These are phyloP conservation scores for Tribolium madens DNA, from an alignment of 1,140 invertebrate genomes.

Conservation along the genomic window DNA sequence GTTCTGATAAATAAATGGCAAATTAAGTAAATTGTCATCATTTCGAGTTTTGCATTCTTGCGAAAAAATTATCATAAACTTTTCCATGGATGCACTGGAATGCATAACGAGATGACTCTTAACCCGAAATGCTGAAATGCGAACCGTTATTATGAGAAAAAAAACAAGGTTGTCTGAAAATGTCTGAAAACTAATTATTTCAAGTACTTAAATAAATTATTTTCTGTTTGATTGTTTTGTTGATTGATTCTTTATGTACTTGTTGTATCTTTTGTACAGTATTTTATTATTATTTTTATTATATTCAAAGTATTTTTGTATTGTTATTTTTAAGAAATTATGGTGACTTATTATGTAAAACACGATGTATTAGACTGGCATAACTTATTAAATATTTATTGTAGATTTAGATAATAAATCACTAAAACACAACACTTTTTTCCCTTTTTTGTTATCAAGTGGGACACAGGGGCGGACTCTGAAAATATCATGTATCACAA, in stretches of 20 bases:
- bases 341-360: constrained; percentile 39
- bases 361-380: constrained; percentile 42
- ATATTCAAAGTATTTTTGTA: constrained; percentile 47
- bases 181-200: background rate
- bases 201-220: constrained; percentile 36
- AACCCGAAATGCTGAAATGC: constrained; percentile 34
- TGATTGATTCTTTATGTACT: constrained; percentile 41
- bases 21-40: constrained; percentile 46
- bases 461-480: background rate
- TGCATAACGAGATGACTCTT: constrained; percentile 47
- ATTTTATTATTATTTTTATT: constrained; percentile 51
- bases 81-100: constrained; percentile 46
- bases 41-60: constrained; percentile 34
- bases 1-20: constrained; percentile 44
- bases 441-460: background rate
- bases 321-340: constrained; percentile 52
- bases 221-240: constrained; percentile 48
- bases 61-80: constrained; percentile 46
- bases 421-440: constrained; percentile 10
- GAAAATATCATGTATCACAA: too few relatives aligned
- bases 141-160: constrained; percentile 8
- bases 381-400: constrained; percentile 54
- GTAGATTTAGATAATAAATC: constrained; percentile 41
- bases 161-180: constrained; percentile 9
- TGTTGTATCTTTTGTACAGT: constrained; percentile 52